These are phyloP conservation scores for Biston stratarius DNA, from an alignment of 2,888 invertebrate species.

Conservation along the genomic window DNA sequence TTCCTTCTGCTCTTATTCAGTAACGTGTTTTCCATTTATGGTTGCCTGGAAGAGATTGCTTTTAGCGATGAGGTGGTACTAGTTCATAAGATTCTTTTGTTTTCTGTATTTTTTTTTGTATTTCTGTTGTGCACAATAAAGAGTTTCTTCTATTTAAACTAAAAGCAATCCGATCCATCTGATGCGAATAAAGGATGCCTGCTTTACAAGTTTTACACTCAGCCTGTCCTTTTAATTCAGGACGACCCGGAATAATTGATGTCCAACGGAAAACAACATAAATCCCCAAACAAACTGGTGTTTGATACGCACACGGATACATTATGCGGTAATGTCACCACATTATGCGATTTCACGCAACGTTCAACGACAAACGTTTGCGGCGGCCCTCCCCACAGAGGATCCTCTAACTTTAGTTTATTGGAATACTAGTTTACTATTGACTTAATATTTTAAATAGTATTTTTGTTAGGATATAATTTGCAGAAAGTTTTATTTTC, in stretches of 20 bases:
- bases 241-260: background rate
- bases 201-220: background rate
- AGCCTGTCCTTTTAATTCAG: background rate
- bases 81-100: no score
- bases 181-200: background rate
- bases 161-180: background rate
- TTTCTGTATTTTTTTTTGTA: no score
- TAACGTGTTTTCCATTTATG: no score
- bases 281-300: conserved; percentile 11
- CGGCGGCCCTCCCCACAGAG: conserved; percentile 6
- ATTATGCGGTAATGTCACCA: conserved; percentile 25
- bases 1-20: no score
- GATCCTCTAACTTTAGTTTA: conserved; percentile 19
- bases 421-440: conserved; percentile 2
- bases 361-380: conserved; percentile 22
- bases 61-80: no score
- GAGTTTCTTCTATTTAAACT: background rate
- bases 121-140: no score
- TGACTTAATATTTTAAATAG: background rate
- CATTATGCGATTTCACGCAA: conserved; percentile 32
- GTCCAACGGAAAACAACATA: background rate
- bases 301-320: conserved; percentile 8
- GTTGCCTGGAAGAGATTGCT: no score
- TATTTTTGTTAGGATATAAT: background rate
- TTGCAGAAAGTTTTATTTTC: no score